A percentile compares a stretch with the other conserved stretches of the same genome.
phyloP scores from a whole-genome alignment of 2,113 vertebrate species.

The Gobiocypris rarus region DNA sequence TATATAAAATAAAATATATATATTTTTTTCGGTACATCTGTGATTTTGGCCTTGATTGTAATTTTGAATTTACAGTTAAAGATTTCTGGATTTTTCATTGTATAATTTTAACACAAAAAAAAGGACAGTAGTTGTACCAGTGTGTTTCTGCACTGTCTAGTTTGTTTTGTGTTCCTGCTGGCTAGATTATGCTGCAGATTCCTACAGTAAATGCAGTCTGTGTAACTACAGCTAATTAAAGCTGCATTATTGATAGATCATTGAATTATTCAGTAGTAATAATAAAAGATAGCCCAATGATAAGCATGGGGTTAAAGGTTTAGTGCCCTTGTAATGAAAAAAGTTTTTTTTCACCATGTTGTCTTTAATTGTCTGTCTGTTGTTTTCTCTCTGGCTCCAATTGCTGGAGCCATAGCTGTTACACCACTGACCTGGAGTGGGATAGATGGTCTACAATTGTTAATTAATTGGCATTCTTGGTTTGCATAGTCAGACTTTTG shows the following conservation, averaged over 20 bases:
- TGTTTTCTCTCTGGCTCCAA: not conserved
- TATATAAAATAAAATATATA: too few species aligned
- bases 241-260: conserved; percentile 56
- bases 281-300: conserved; percentile 47
- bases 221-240: conserved; percentile 58
- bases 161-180: conserved; percentile 14
- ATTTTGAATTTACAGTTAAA: not conserved
- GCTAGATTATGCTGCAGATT: conserved; percentile 12
- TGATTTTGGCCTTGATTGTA: not conserved
- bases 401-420: not conserved
- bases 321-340: conserved; percentile 35
- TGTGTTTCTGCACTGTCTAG: not conserved
- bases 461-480: not conserved
- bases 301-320: conserved; percentile 47
- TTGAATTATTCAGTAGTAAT: conserved; percentile 53
- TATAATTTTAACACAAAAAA: not conserved
- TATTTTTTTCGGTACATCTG: too few species aligned
- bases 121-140: not conserved
- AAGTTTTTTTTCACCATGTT: conserved; percentile 51
- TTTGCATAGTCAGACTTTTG: not conserved
- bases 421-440: not conserved
- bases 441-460: not conserved
- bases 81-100: not conserved
- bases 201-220: conserved; percentile 29
- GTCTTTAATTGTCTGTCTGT: conserved; percentile 19